Conservation (phyloP, 2,113 vertebrate genomes). For the Sinocyclocheilus grahami region DNA sequence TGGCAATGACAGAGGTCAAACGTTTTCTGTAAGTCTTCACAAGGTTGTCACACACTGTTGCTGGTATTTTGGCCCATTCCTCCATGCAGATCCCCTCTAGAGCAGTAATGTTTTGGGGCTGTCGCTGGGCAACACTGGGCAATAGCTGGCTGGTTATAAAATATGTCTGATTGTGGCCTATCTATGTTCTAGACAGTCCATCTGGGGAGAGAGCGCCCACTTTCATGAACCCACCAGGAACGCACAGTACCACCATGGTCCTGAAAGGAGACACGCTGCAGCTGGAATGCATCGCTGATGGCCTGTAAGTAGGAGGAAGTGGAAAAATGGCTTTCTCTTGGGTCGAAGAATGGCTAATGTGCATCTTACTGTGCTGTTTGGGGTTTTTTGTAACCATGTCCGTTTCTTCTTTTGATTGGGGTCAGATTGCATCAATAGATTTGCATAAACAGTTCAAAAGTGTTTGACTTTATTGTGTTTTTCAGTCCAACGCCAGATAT, state of each 20-base stretch:
- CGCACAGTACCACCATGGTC: slow-evolving; percentile 85
- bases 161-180: background rate
- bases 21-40: no score
- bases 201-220: slow-evolving; percentile 81
- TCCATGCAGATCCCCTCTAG: no score
- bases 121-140: background rate
- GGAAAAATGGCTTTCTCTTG: background rate
- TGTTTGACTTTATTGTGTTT: background rate
- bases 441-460: background rate
- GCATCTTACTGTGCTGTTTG: background rate
- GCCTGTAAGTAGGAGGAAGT: slow-evolving; percentile 83
- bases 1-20: no score
- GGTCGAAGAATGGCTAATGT: background rate
- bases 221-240: slow-evolving; percentile 83
- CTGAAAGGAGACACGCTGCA: slow-evolving; percentile 87
- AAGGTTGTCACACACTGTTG: no score
- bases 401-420: background rate
- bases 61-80: no score
- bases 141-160: background rate
- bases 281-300: slow-evolving; percentile 93
- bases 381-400: background rate
- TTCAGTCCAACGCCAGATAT: slow-evolving; percentile 89
- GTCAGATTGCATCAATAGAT: background rate
- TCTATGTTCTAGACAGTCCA: slow-evolving; percentile 78
- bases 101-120: no score